A percentile compares a stretch with the other conserved stretches of the same genome.
Conservation (phyloP, 2,113 vertebrate genomes). For the Amazona vittata region DNA sequence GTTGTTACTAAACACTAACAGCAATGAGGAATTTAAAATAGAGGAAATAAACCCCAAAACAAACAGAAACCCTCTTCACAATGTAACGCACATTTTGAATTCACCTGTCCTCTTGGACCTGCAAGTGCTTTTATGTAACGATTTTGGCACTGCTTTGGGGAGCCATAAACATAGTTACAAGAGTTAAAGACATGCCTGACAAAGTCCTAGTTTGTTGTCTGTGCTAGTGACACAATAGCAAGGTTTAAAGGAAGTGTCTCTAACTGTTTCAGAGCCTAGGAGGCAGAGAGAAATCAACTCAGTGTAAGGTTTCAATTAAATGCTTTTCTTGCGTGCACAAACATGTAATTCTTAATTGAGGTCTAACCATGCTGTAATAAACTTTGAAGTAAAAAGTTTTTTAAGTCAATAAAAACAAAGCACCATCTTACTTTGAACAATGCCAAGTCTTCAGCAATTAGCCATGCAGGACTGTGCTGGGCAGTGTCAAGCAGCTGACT, state of each 20-base stretch:
- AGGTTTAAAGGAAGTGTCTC: slow-evolving; percentile 85
- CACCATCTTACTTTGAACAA: slow-evolving; percentile 81
- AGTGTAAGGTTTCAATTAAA: not conserved
- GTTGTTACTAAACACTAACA: not conserved
- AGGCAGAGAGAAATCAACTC: not conserved
- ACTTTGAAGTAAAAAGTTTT: not conserved
- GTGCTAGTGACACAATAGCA: slow-evolving; percentile 83
- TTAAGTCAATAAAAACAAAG: not conserved
- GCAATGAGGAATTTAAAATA: not conserved
- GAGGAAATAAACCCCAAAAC: not conserved
- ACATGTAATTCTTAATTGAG: not conserved
- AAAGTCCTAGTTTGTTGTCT: slow-evolving; percentile 90
- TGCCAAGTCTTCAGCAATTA: slow-evolving; percentile 91
- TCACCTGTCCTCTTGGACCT: slow-evolving; percentile 85
- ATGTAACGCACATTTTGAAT: not conserved
- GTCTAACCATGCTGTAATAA: not conserved
- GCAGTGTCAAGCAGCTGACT: slow-evolving; percentile 78
- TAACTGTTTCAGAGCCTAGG: slow-evolving; percentile 86
- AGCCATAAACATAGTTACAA: slow-evolving; percentile 86
- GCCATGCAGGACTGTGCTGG: slow-evolving; percentile 87
- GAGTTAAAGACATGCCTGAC: slow-evolving; percentile 88
- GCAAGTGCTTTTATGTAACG: slow-evolving; percentile 85
- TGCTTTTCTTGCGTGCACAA: not conserved
- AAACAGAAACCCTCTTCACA: not conserved
- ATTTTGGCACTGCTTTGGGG: slow-evolving; percentile 85